Evolutionary conservation across 2,113 vertebrate genomes (phyloP).

Genomic region (Sminthopsis crassicaudata): DNA sequence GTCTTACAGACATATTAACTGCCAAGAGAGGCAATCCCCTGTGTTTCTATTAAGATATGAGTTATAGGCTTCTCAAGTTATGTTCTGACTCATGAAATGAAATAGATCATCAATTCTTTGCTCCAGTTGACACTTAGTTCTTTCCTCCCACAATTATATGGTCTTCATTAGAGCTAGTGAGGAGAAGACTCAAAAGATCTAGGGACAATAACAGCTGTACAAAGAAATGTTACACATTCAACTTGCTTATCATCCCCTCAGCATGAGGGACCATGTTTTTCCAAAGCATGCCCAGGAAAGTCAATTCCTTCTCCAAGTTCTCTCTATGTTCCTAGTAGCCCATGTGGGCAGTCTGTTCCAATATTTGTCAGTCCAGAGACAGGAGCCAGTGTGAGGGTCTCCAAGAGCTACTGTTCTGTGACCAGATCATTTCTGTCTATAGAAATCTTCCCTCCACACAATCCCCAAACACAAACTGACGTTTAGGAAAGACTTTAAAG

Average conservation of each 20-base stretch:
- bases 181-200: background rate
- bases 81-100: constrained; percentile 15
- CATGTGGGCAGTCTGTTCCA: background rate
- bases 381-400: background rate
- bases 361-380: background rate
- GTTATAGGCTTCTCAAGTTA: constrained; percentile 15
- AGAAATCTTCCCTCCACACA: background rate
- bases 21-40: background rate
- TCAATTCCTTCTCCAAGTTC: background rate
- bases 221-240: background rate
- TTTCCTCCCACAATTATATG: constrained; percentile 4
- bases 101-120: constrained; percentile 21
- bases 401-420: background rate
- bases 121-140: background rate
- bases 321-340: background rate
- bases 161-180: constrained; percentile 20
- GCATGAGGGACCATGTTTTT: constrained; percentile 2
- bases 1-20: constrained; percentile 2
- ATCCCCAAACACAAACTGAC: background rate
- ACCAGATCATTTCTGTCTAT: background rate
- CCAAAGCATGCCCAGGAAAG: background rate
- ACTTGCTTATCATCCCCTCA: background rate
- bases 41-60: constrained; percentile 22
- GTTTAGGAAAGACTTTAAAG: background rate
- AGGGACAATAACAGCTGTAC: background rate